phyloP scores from a whole-genome alignment of 2,113 vertebrate genomes.

The Syngnathus floridae region DNA sequence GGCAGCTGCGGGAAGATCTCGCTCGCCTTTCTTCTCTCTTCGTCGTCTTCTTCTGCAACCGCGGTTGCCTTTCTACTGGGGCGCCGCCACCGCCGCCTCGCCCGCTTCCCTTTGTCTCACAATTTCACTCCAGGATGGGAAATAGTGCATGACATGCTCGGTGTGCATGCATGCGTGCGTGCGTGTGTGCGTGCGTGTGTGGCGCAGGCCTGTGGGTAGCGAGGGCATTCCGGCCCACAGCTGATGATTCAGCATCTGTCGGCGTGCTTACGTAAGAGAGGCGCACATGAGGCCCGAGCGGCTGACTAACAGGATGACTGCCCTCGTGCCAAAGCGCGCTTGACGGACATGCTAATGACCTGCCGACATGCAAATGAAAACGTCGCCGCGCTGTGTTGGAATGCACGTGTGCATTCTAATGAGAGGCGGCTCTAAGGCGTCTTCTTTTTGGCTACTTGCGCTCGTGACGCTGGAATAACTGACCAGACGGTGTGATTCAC shows the following conservation, averaged over 20 bases:
- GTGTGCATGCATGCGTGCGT: slow-evolving; percentile 16
- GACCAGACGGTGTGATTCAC: not conserved
- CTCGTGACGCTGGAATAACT: not conserved
- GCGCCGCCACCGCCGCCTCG: not conserved
- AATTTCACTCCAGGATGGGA: slow-evolving; percentile 35
- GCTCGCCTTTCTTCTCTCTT: slow-evolving; percentile 42
- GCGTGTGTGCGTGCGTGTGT: slow-evolving; percentile 22
- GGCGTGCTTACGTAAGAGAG: slow-evolving; percentile 61
- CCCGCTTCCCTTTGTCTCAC: slow-evolving; percentile 20
- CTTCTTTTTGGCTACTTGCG: not conserved
- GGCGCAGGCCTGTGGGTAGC: slow-evolving; percentile 60
- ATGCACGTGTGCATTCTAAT: slow-evolving; percentile 1
- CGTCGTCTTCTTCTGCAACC: slow-evolving; percentile 40
- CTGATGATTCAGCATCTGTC: slow-evolving; percentile 76
- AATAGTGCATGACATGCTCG: slow-evolving; percentile 51
- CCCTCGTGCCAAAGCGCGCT: slow-evolving; percentile 36
- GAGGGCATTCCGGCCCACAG: slow-evolving; percentile 61
- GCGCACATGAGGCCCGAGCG: slow-evolving; percentile 48
- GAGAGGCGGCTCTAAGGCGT: not conserved
- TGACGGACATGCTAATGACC: not conserved
- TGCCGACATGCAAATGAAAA: slow-evolving; percentile 18
- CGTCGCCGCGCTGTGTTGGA: not conserved
- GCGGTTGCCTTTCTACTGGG: slow-evolving; percentile 41
- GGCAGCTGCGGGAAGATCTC: slow-evolving; percentile 57
- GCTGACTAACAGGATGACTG: slow-evolving; percentile 39